Conservation (phyloP, 2,888 invertebrate genomes). For the Pinctada fucata region DNA sequence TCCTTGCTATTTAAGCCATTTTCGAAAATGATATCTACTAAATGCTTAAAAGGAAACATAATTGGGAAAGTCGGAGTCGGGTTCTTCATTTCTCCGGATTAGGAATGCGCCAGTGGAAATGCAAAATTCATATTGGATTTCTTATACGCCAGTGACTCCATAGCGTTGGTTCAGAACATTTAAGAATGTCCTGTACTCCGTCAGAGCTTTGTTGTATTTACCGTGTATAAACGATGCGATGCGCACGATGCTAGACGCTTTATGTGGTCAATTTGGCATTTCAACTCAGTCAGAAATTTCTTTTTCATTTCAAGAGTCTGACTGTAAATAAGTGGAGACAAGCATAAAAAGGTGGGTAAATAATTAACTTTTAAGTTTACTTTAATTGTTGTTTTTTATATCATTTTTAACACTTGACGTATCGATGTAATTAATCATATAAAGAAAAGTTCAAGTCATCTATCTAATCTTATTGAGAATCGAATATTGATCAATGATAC, state of each 20-base stretch:
- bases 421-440: no score
- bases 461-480: no score
- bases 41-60: neutral
- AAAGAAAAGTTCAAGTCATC: no score
- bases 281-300: neutral
- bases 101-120: neutral
- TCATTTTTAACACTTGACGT: no score
- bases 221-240: neutral
- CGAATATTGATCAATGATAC: no score
- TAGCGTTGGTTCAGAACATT: neutral
- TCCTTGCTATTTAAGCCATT: no score
- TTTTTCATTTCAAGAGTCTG: no score
- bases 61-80: neutral
- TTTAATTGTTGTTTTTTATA: no score
- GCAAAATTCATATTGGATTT: constrained; percentile 1
- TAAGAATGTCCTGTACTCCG: neutral
- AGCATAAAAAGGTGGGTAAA: no score
- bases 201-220: neutral
- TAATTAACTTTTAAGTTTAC: no score
- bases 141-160: neutral
- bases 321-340: no score
- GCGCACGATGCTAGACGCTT: neutral
- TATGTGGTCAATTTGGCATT: neutral
- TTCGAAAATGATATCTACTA: no score
- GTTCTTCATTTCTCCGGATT: neutral